Conservation (phyloP, 2,113 vertebrate species). For the Oriolus oriolus region DNA sequence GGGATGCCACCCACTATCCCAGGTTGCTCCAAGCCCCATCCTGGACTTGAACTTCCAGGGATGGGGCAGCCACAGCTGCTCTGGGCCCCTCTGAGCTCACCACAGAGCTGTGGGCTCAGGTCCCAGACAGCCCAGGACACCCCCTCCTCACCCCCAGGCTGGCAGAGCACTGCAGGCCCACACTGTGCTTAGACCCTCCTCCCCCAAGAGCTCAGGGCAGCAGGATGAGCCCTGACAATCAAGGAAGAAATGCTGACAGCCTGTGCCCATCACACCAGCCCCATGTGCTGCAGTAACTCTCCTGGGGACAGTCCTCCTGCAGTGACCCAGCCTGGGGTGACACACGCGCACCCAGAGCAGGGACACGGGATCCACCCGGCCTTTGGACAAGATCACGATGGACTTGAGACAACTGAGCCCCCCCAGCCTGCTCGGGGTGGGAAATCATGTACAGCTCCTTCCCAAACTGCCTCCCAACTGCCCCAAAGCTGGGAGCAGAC, state of each 20-base stretch:
- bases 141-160: not conserved
- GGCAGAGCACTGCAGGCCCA: not conserved
- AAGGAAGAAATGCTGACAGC: not conserved
- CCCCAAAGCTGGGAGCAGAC: not conserved
- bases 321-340: not conserved
- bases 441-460: not conserved
- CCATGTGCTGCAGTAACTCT: not conserved
- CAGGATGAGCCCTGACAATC: not conserved
- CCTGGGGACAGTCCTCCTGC: not conserved
- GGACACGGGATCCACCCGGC: fast-evolving
- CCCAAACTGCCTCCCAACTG: not conserved
- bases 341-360: fast-evolving
- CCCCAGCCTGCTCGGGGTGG: fast-evolving
- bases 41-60: not conserved
- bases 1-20: not conserved
- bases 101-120: not conserved
- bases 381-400: not conserved
- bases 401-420: not conserved
- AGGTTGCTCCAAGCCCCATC: not conserved
- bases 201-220: not conserved
- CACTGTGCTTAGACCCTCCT: not conserved
- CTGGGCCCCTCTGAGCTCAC: not conserved
- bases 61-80: not conserved
- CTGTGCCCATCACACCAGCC: not conserved
- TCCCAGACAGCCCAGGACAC: not conserved